Conservation (phyloP, 2,888 invertebrate species). For the Cremastinae sp. region DNA sequence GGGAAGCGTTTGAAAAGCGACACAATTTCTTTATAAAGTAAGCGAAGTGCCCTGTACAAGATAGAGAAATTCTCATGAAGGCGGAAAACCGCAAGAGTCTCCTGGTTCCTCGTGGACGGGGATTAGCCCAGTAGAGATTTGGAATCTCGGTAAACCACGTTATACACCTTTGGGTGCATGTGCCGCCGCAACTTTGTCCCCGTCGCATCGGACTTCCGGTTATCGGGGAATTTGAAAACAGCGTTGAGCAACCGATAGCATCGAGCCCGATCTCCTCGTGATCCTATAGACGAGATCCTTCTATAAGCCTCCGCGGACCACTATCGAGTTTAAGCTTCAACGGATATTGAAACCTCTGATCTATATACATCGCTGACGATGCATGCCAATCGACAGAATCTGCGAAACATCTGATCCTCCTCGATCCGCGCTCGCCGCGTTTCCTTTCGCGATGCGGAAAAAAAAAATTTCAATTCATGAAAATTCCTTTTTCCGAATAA, state of each 20-base stretch:
- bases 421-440: not conserved
- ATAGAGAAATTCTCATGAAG: constrained; percentile 38
- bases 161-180: constrained; percentile 29
- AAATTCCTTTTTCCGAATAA: no score
- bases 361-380: constrained; percentile 16
- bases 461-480: not conserved
- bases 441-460: not conserved
- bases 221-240: constrained; percentile 33
- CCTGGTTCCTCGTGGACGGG: not conserved
- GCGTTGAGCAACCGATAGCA: constrained; percentile 6
- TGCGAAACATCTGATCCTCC: constrained; percentile 28
- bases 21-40: not conserved
- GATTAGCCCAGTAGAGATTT: constrained; percentile 22
- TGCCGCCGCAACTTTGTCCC: constrained; percentile 33
- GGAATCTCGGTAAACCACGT: constrained; percentile 43
- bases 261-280: not conserved
- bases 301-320: constrained; percentile 50
- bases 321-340: constrained; percentile 33
- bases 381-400: constrained; percentile 26
- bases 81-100: constrained; percentile 28
- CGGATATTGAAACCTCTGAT: constrained; percentile 48
- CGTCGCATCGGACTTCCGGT: constrained; percentile 18
- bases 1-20: not conserved
- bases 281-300: constrained; percentile 29
- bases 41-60: not conserved